phyloP scores from a whole-genome alignment of 2,888 invertebrate species.

The Xanthia togata region DNA sequence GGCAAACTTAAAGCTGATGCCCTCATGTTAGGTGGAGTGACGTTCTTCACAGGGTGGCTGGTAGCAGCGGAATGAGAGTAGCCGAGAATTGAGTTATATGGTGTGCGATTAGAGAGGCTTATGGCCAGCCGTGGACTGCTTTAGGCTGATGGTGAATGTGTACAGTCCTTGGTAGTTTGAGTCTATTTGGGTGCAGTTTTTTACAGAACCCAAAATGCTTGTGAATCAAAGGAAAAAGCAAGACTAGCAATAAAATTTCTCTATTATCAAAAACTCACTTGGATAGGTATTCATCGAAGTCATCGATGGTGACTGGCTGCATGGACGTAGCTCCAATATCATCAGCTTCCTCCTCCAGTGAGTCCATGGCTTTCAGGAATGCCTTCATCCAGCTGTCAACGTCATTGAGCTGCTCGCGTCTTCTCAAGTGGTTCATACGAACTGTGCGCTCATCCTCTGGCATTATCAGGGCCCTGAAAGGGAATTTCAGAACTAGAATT shows the following conservation, averaged over 20 bases:
- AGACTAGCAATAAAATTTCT: background rate
- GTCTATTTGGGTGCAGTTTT: background rate
- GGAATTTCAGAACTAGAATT: background rate
- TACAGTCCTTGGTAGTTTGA: background rate
- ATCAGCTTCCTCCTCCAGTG: constrained; percentile 94
- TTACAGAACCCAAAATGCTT: background rate
- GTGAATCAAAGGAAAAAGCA: background rate
- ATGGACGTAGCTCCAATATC: constrained; percentile 95
- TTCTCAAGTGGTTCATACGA: constrained; percentile 95
- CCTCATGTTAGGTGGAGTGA: background rate
- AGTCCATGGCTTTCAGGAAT: constrained; percentile 96
- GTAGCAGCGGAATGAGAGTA: no score
- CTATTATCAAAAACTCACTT: constrained; percentile 91
- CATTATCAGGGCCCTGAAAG: constrained; percentile 95
- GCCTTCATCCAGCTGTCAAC: constrained; percentile 97
- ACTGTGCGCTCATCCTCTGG: constrained; percentile 96
- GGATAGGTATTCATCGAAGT: constrained; percentile 96
- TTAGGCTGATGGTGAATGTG: background rate
- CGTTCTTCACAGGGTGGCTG: background rate
- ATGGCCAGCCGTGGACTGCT: background rate
- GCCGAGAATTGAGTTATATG: background rate
- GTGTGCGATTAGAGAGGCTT: background rate
- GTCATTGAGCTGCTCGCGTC: constrained; percentile 95
- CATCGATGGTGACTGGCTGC: constrained; percentile 97
- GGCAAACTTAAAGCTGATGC: background rate